Conservation (phyloP, 1,140 invertebrate genomes). For the Archegozetes longisetosus region DNA sequence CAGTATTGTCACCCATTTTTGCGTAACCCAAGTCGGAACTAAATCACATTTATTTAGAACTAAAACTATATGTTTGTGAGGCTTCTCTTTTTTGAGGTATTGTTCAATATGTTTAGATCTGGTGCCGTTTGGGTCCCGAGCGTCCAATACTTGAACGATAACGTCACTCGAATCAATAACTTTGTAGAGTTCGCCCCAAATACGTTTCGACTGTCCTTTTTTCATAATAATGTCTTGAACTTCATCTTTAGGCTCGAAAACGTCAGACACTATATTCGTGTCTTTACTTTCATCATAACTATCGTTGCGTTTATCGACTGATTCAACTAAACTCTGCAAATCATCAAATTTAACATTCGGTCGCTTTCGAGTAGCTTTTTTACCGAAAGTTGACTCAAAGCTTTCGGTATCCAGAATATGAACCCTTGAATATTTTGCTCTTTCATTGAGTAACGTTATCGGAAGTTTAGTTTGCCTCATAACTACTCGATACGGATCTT, state of each 20-base stretch:
- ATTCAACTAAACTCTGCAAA: slow-evolving; percentile 42
- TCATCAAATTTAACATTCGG: slow-evolving; percentile 56
- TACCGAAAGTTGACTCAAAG: slow-evolving; percentile 86
- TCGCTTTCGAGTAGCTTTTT: slow-evolving; percentile 76
- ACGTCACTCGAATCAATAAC: slow-evolving; percentile 97
- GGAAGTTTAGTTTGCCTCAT: slow-evolving; percentile 92
- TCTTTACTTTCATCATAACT: slow-evolving; percentile 65
- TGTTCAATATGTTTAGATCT: slow-evolving; percentile 81
- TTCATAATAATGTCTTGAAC: slow-evolving; percentile 46
- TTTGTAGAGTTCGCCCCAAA: slow-evolving; percentile 99
- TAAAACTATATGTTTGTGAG: slow-evolving; percentile 86
- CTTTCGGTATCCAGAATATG: slow-evolving; percentile 91
- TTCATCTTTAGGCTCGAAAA: slow-evolving; percentile 27
- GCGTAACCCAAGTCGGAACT: slow-evolving; percentile 87
- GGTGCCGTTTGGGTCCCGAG: slow-evolving; percentile 86
- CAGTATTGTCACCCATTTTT: slow-evolving; percentile 81
- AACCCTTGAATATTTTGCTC: slow-evolving; percentile 69
- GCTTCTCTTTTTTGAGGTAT: slow-evolving; percentile 72
- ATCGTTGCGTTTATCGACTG: slow-evolving; percentile 48
- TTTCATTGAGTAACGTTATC: slow-evolving; percentile 83
- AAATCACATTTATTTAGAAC: slow-evolving; percentile 80
- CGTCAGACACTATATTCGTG: slow-evolving; percentile 47
- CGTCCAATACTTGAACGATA: slow-evolving; percentile 77
- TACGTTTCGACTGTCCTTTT: slow-evolving; percentile 86
- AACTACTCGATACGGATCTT: slow-evolving; percentile 92